phyloP scores from a whole-genome alignment of 2,888 invertebrate species.

The Zonitis immaculata region DNA sequence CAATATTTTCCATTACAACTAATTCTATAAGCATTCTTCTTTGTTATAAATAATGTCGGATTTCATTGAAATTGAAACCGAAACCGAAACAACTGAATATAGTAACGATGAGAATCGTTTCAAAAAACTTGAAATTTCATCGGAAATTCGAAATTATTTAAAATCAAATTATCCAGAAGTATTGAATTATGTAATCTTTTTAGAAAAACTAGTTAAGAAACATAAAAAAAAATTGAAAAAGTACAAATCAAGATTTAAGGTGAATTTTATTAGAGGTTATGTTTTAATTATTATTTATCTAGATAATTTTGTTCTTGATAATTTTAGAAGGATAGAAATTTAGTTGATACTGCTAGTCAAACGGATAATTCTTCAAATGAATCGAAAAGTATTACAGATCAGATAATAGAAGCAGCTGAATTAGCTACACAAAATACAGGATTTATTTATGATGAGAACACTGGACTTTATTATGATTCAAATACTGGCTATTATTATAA shows the following conservation, averaged over 20 bases:
- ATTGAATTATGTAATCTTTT: constrained; percentile 54
- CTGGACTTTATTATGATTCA: constrained; percentile 84
- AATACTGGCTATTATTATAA: constrained; percentile 88
- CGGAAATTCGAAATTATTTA: constrained; percentile 43
- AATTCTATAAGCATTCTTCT: too few relatives aligned
- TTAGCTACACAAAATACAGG: constrained; percentile 68
- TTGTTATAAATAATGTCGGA: too few relatives aligned
- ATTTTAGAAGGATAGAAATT: constrained; percentile 17
- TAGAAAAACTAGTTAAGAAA: constrained; percentile 54
- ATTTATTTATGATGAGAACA: constrained; percentile 81
- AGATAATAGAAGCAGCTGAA: constrained; percentile 74
- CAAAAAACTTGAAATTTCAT: constrained; percentile 27
- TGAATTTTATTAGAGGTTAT: constrained; percentile 16
- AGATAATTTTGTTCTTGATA: not conserved
- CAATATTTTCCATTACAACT: too few relatives aligned
- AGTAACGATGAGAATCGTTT: constrained; percentile 9
- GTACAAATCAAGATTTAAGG: constrained; percentile 54
- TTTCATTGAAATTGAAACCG: not conserved
- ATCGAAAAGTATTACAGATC: constrained; percentile 59
- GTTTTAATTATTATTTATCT: not conserved
- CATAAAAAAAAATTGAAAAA: constrained; percentile 58
- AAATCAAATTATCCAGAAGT: constrained; percentile 56
- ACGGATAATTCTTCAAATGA: constrained; percentile 30
- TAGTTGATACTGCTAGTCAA: constrained; percentile 31
- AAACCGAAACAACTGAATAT: constrained; percentile 5